phyloP scores from a whole-genome alignment of 2,888 invertebrate genomes.

The Plebejus anna region DNA sequence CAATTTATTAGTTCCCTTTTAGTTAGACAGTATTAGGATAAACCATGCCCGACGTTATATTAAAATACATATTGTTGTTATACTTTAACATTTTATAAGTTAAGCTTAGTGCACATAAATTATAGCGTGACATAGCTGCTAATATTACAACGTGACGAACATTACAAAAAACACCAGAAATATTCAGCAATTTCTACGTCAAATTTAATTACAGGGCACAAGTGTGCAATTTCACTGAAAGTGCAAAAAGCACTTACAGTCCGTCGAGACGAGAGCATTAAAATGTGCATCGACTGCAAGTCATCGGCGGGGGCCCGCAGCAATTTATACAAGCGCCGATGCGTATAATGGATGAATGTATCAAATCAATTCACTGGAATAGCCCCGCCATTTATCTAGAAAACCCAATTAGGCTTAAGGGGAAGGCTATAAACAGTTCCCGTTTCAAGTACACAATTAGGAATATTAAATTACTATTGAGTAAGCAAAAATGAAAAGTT shows the following conservation, averaged over 20 bases:
- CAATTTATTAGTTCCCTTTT: neutral
- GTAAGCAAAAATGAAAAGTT: neutral
- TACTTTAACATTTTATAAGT: neutral
- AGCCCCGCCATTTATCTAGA: neutral
- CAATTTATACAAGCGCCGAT: constrained; percentile 66
- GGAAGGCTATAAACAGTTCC: neutral
- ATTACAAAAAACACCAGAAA: neutral
- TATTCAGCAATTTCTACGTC: neutral
- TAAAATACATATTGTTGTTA: neutral
- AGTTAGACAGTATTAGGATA: neutral
- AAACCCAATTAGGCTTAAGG: constrained; percentile 10
- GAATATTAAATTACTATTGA: neutral
- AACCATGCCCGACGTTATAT: no score
- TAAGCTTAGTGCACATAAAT: neutral
- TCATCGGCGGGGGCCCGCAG: constrained; percentile 58
- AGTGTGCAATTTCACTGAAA: constrained; percentile 17
- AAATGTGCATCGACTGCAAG: constrained; percentile 72
- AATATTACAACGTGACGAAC: neutral
- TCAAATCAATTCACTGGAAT: constrained; percentile 21
- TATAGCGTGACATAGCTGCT: neutral
- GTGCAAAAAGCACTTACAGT: constrained; percentile 27
- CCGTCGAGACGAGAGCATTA: constrained; percentile 40
- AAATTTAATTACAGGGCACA: constrained; percentile 7
- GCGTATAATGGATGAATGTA: constrained; percentile 61
- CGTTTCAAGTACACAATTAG: neutral